Percentiles rank a stretch among this genome's conserved stretches.
Evolutionary conservation across 2,888 invertebrate species (phyloP).

Genomic region (Euplexia lucipara): DNA sequence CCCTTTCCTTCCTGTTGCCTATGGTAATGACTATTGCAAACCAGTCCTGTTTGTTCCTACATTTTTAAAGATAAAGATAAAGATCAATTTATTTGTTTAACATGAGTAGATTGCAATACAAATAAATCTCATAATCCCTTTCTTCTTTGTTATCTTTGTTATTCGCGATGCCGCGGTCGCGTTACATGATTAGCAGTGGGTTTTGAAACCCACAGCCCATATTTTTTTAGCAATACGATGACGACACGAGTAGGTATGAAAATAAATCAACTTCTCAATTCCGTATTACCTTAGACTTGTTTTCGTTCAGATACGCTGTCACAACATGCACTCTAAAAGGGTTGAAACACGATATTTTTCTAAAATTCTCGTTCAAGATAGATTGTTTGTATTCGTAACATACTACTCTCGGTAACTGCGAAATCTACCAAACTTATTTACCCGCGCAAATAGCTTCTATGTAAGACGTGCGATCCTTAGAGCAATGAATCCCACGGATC

Average conservation of each 20-base stretch:
- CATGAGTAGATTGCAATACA: no score
- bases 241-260: background rate
- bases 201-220: no score
- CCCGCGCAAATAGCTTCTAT: conserved; percentile 49
- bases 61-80: no score
- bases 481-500: conserved; percentile 56
- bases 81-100: no score
- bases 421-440: conserved; percentile 57
- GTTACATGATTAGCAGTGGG: no score
- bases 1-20: no score
- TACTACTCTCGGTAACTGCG: conserved; percentile 27
- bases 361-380: conserved; percentile 27
- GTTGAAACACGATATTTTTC: conserved; percentile 42
- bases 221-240: no score
- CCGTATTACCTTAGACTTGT: background rate
- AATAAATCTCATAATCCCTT: no score
- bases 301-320: background rate
- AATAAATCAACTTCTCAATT: no score
- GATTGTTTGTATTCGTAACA: conserved; percentile 32
- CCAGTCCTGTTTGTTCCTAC: no score
- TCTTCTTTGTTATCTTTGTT: background rate
- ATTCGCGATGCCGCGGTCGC: no score
- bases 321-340: conserved; percentile 14
- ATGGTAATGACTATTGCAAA: no score
- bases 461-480: conserved; percentile 53